A percentile compares a stretch with the other conserved stretches of the same genome.
Evolutionary conservation across 2,888 invertebrate genomes (phyloP).

Genomic region (Pollenia labialis): DNA sequence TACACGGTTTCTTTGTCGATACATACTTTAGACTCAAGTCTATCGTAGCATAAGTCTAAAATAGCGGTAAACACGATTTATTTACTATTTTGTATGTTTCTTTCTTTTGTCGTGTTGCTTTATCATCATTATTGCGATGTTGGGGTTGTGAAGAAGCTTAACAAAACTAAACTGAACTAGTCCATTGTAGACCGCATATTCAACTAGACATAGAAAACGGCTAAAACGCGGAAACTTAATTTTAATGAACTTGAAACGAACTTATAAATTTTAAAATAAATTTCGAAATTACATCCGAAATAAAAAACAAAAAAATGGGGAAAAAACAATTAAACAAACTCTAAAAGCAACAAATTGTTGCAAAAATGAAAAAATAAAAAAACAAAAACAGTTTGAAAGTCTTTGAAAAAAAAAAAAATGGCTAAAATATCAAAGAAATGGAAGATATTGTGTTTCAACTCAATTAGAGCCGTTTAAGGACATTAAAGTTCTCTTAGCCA

Average conservation of each 20-base stretch:
- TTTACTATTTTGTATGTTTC: slow-evolving; percentile 50
- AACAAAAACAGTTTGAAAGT: slow-evolving; percentile 57
- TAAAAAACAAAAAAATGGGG: background rate
- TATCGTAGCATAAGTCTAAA: slow-evolving; percentile 55
- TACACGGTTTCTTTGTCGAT: slow-evolving; percentile 49
- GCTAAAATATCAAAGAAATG: slow-evolving; percentile 10
- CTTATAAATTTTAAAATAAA: background rate
- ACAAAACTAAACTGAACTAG: slow-evolving; percentile 62
- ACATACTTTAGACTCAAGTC: slow-evolving; percentile 37
- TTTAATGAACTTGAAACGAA: slow-evolving; percentile 60
- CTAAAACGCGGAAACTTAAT: slow-evolving; percentile 49
- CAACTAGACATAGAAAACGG: slow-evolving; percentile 66
- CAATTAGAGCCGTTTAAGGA: slow-evolving; percentile 1
- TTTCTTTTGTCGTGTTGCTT: slow-evolving; percentile 57
- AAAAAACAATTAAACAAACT: slow-evolving; percentile 31
- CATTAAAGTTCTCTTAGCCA: slow-evolving; percentile 26
- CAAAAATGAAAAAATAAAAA: slow-evolving; percentile 24
- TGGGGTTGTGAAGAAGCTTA: slow-evolving; percentile 72
- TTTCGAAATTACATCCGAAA: slow-evolving; percentile 40
- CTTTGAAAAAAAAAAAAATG: slow-evolving; percentile 51
- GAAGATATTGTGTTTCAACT: slow-evolving; percentile 11
- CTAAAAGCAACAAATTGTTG: slow-evolving; percentile 13
- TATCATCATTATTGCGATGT: slow-evolving; percentile 33
- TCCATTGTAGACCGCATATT: slow-evolving; percentile 67
- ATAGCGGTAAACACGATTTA: slow-evolving; percentile 71